Percentiles rank a stretch among this genome's conserved stretches.
Evolutionary conservation across 2,888 invertebrate species (phyloP).

Genomic region (Gastrophysa polygoni): DNA sequence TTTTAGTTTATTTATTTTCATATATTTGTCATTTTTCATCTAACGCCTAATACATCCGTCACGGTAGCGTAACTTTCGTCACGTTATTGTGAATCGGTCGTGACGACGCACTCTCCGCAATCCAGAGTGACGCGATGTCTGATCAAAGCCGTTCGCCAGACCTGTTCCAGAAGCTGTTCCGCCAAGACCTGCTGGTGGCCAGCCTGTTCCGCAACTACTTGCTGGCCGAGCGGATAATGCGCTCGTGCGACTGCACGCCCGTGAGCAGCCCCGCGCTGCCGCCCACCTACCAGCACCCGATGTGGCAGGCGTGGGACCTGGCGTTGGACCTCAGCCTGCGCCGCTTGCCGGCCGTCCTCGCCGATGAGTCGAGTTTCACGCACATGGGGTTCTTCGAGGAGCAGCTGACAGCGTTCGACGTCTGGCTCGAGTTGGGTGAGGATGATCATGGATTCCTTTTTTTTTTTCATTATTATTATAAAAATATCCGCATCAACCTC

Average conservation of each 20-base stretch:
- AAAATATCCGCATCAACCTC: no score
- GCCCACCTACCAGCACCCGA: slow-evolving; percentile 85
- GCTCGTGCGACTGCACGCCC: slow-evolving; percentile 97
- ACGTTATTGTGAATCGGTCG: no score
- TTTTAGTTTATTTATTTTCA: no score
- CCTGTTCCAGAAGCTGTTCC: slow-evolving; percentile 93
- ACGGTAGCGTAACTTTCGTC: no score
- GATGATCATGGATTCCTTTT: no score
- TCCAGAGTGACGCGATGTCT: no score
- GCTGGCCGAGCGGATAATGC: slow-evolving; percentile 93
- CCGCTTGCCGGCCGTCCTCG: slow-evolving; percentile 81
- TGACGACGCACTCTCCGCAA: no score
- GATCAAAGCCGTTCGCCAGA: slow-evolving; percentile 63
- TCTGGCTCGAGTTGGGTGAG: slow-evolving; percentile 83
- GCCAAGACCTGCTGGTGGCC: slow-evolving; percentile 98
- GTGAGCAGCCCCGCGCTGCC: slow-evolving; percentile 91
- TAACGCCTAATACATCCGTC: no score
- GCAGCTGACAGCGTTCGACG: slow-evolving; percentile 96
- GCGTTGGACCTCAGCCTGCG: slow-evolving; percentile 93
- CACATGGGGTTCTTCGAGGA: slow-evolving; percentile 96
- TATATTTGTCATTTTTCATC: no score
- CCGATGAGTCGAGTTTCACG: slow-evolving; percentile 65
- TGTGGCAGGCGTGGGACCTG: slow-evolving; percentile 98
- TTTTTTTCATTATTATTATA: no score
- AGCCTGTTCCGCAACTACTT: slow-evolving; percentile 97